Evolutionary conservation across 2,113 vertebrate species (phyloP).

Genomic region (Potamarius usumacintae): DNA sequence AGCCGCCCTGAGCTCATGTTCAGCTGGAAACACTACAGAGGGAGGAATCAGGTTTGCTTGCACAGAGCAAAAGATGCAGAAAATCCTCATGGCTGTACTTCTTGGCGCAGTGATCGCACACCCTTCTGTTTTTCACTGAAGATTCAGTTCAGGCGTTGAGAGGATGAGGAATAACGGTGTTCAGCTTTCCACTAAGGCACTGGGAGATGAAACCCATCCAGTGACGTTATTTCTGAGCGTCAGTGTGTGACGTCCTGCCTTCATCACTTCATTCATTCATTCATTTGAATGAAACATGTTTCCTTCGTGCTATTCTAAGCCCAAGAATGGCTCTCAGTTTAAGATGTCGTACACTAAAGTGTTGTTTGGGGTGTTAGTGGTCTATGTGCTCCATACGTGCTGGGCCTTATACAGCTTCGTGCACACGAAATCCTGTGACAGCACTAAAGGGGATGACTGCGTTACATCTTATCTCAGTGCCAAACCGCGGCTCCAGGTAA

Average conservation of each 20-base stretch:
- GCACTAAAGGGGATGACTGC: conserved; percentile 70
- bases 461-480: conserved; percentile 84
- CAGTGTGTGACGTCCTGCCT: not conserved
- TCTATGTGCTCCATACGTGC: conserved; percentile 90
- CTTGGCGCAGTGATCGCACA: conserved; percentile 13
- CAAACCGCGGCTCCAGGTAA: conserved; percentile 88
- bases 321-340: conserved; percentile 57
- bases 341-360: conserved; percentile 84
- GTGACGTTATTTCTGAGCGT: not conserved
- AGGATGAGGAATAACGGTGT: not conserved
- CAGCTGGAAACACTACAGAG: not conserved
- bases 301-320: conserved; percentile 68
- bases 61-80: not conserved
- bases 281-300: conserved; percentile 59
- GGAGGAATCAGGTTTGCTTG: not conserved
- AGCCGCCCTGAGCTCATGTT: not conserved
- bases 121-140: not conserved
- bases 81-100: not conserved
- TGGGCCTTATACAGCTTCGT: conserved; percentile 95
- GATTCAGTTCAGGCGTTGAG: not conserved
- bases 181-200: not conserved
- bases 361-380: conserved; percentile 87
- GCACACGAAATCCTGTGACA: conserved; percentile 85
- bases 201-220: not conserved
- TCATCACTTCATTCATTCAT: not conserved